phyloP scores from a whole-genome alignment of 1,140 invertebrate species.

The Cylas formicarius region DNA sequence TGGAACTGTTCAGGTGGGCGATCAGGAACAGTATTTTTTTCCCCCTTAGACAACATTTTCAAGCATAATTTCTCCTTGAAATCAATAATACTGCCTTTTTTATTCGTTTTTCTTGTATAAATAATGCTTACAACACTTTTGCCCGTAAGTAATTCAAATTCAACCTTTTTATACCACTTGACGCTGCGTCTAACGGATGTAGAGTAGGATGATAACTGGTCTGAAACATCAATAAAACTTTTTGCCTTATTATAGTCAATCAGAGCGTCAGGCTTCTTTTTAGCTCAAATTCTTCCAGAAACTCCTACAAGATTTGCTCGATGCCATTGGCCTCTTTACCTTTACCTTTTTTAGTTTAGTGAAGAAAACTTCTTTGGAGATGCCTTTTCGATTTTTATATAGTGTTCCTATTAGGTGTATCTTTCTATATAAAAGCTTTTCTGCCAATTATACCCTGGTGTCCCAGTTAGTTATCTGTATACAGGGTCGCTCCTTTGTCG shows the following conservation, averaged over 20 bases:
- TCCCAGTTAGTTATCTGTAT: slow-evolving; percentile 43
- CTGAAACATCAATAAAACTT: slow-evolving; percentile 21
- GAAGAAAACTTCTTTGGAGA: slow-evolving; percentile 26
- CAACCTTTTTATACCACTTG: slow-evolving; percentile 39
- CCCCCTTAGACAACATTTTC: too few relatives aligned
- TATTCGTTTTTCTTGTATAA: too few relatives aligned
- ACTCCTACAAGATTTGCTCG: slow-evolving; percentile 11
- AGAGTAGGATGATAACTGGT: slow-evolving; percentile 36
- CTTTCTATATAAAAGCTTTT: slow-evolving; percentile 35
- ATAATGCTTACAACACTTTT: slow-evolving; percentile 33
- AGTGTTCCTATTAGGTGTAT: slow-evolving; percentile 39
- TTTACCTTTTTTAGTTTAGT: slow-evolving; percentile 16
- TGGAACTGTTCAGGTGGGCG: too few relatives aligned
- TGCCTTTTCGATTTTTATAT: slow-evolving; percentile 25
- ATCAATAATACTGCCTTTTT: too few relatives aligned
- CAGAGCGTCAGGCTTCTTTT: slow-evolving; percentile 11
- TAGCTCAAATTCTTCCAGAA: not conserved
- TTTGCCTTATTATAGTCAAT: slow-evolving; percentile 22
- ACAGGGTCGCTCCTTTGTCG: slow-evolving; percentile 1
- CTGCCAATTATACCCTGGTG: slow-evolving; percentile 34
- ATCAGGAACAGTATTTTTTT: too few relatives aligned
- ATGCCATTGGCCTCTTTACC: slow-evolving; percentile 9
- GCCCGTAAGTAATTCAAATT: slow-evolving; percentile 33
- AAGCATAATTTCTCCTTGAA: too few relatives aligned
- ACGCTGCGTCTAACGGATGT: slow-evolving; percentile 31